Conservation (phyloP, 2,888 invertebrate genomes). For the Nomada flava region DNA sequence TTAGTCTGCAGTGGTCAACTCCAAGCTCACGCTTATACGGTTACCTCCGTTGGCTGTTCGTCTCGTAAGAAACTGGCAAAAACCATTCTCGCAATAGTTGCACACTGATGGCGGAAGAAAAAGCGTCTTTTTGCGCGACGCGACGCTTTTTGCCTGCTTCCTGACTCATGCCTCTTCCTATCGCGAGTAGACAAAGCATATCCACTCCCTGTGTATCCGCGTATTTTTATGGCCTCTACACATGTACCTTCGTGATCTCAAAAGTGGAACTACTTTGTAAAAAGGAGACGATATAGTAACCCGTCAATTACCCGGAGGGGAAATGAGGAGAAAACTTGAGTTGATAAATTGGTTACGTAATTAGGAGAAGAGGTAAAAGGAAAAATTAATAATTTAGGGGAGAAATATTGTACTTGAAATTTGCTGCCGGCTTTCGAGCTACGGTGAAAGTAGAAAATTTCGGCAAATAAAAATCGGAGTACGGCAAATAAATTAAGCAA, state of each 20-base stretch:
- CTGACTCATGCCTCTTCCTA: slow-evolving; percentile 77
- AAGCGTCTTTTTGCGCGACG: slow-evolving; percentile 77
- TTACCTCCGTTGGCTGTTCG: slow-evolving; percentile 55
- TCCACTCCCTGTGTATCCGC: slow-evolving; percentile 9
- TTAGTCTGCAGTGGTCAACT: slow-evolving; percentile 64
- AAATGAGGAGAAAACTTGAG: not conserved
- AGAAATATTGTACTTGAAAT: no score
- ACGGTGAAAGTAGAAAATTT: no score
- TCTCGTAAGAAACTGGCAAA: slow-evolving; percentile 78
- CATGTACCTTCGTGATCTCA: not conserved
- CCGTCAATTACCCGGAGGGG: not conserved
- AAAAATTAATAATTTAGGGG: no score
- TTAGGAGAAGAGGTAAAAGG: no score
- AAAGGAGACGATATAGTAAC: not conserved
- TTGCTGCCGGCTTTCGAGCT: no score
- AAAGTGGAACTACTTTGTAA: not conserved
- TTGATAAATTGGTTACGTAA: not conserved
- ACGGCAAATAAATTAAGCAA: no score
- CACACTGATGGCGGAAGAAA: slow-evolving; percentile 79
- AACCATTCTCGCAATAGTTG: slow-evolving; percentile 80
- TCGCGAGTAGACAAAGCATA: slow-evolving; percentile 68
- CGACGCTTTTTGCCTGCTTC: slow-evolving; percentile 68
- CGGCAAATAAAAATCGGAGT: no score
- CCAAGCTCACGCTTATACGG: slow-evolving; percentile 55
- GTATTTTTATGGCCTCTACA: slow-evolving; percentile 3